phyloP scores from a whole-genome alignment of 2,888 invertebrate genomes.

The Elgonia sp. region DNA sequence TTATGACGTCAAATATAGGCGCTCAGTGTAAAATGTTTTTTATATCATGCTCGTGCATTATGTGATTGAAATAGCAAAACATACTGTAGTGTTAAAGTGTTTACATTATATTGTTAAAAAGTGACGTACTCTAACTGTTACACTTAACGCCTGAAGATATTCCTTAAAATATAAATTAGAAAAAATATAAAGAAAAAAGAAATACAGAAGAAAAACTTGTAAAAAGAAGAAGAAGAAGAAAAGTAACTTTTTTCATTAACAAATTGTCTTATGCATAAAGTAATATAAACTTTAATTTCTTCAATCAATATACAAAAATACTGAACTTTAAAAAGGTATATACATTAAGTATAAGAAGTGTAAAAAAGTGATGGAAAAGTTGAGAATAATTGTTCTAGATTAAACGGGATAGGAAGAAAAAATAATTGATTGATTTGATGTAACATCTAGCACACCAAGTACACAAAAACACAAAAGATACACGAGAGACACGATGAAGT shows the following conservation, averaged over 20 bases:
- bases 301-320: constrained; percentile 11
- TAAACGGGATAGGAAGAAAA: constrained; percentile 50
- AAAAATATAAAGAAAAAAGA: constrained; percentile 3
- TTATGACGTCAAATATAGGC: constrained; percentile 16
- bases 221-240: constrained; percentile 1
- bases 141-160: constrained; percentile 67
- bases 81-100: constrained; percentile 43
- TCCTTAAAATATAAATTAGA: constrained; percentile 48
- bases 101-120: constrained; percentile 51
- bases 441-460: constrained; percentile 73
- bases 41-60: constrained; percentile 59
- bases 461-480: constrained; percentile 70
- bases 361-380: constrained; percentile 28
- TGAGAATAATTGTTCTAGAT: constrained; percentile 52
- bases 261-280: constrained; percentile 33
- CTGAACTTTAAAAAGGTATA: not conserved
- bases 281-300: not conserved
- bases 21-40: constrained; percentile 51
- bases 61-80: constrained; percentile 26
- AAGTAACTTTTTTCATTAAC: not conserved
- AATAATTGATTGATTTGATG: constrained; percentile 62
- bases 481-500: constrained; percentile 74
- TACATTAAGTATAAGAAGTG: constrained; percentile 30
- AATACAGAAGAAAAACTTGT: constrained; percentile 6
- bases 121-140: constrained; percentile 68